A percentile compares a stretch with the other conserved stretches of the same genome.
These are phyloP conservation scores for Gasteruption jaculator DNA, from an alignment of 2,888 invertebrate species.

Conservation along the genomic window DNA sequence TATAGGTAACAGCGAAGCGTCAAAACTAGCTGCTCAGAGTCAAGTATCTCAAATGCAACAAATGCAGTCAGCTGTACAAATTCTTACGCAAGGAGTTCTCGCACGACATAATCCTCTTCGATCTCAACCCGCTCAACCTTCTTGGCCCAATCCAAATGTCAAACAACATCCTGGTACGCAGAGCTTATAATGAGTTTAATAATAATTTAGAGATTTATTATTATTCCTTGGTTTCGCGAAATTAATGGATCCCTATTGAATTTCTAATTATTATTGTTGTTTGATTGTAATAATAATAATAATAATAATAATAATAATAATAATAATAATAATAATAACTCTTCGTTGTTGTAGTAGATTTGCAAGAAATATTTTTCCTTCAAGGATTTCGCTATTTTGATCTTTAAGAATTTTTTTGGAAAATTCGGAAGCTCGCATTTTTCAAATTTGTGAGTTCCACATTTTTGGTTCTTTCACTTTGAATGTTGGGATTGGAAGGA, in stretches of 20 bases:
- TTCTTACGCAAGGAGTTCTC: slow-evolving; percentile 42
- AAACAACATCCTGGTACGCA: slow-evolving; percentile 46
- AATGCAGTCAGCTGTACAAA: slow-evolving; percentile 42
- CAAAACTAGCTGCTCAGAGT: slow-evolving; percentile 41
- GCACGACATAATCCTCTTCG: slow-evolving; percentile 40
- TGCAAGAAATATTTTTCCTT: no score
- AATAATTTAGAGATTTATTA: slow-evolving; percentile 5
- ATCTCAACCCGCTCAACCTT: slow-evolving; percentile 33
- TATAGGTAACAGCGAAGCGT: slow-evolving; percentile 40
- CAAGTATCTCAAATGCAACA: slow-evolving; percentile 43
- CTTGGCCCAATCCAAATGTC: slow-evolving; percentile 41
- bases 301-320: no score
- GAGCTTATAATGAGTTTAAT: slow-evolving; percentile 6
- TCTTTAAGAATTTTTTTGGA: no score
- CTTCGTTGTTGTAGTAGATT: no score
- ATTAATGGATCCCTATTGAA: background rate
- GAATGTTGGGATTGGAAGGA: no score
- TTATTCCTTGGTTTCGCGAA: background rate
- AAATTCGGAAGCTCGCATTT: no score
- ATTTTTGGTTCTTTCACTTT: no score
- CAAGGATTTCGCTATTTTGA: no score
- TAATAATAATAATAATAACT: no score
- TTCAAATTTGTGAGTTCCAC: no score
- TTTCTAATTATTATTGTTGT: no score
- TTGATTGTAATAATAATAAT: no score